phyloP scores from a whole-genome alignment of 2,888 invertebrate species.

The Neoscelio sp. region DNA sequence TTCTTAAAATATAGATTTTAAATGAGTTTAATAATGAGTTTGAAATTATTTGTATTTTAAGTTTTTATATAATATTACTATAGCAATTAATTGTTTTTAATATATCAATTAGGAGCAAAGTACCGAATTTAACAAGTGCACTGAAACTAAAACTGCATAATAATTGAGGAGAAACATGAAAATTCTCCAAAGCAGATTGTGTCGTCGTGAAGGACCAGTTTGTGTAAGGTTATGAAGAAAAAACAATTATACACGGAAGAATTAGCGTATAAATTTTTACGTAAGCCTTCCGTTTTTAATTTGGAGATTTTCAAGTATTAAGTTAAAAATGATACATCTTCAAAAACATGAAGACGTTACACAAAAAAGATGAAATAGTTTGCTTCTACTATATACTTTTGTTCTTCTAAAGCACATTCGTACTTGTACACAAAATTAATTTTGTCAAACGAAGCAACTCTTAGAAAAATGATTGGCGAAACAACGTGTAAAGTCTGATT shows the following conservation, averaged over 20 bases:
- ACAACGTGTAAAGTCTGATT: background rate
- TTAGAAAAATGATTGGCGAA: slow-evolving; percentile 9
- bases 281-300: background rate
- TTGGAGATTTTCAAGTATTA: background rate
- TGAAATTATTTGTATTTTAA: too few relatives aligned
- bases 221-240: background rate
- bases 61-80: too few relatives aligned
- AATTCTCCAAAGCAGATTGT: background rate
- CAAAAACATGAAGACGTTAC: background rate
- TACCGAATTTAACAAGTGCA: too few relatives aligned
- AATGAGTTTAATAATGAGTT: too few relatives aligned
- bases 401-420: slow-evolving; percentile 1
- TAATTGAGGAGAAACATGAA: background rate
- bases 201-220: background rate
- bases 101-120: too few relatives aligned
- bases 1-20: too few relatives aligned
- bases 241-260: background rate
- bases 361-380: background rate
- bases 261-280: background rate
- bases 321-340: background rate
- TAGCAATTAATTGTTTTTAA: too few relatives aligned
- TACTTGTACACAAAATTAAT: slow-evolving; percentile 2
- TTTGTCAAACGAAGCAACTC: slow-evolving; percentile 4
- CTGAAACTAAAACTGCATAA: too few relatives aligned
- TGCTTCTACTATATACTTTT: slow-evolving; percentile 6